phyloP scores from a whole-genome alignment of 2,113 vertebrate species.

The Rhinoderma darwinii region DNA sequence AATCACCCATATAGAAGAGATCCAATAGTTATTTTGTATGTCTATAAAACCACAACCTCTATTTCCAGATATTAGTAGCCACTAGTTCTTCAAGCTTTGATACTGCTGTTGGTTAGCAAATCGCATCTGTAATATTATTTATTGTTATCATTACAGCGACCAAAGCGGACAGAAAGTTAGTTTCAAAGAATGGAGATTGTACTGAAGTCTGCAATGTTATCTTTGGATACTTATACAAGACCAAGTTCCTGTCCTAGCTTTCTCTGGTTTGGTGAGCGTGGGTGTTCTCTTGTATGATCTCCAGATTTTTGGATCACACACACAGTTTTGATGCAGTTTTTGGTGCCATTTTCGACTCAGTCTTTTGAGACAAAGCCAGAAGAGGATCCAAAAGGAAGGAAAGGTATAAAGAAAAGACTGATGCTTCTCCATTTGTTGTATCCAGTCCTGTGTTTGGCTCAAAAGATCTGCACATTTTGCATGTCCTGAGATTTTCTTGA shows the following conservation, averaged over 20 bases:
- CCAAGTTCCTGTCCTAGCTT: not conserved
- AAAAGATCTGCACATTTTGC: constrained; percentile 46
- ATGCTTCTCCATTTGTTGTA: no score
- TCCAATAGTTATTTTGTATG: no score
- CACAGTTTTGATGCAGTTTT: no score
- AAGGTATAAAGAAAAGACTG: no score
- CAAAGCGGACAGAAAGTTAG: not conserved
- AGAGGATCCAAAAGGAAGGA: no score
- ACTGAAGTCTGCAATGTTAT: not conserved
- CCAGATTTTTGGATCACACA: constrained; percentile 13
- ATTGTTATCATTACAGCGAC: not conserved
- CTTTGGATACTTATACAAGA: constrained; percentile 1
- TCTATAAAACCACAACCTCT: no score
- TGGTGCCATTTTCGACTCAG: no score
- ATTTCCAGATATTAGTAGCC: not conserved
- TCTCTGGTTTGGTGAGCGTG: constrained; percentile 7
- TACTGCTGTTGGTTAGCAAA: not conserved
- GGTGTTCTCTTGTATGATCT: constrained; percentile 25
- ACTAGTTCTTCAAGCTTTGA: not conserved
- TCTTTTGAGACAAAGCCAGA: no score
- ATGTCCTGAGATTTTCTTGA: constrained; percentile 39
- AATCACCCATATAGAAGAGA: no score
- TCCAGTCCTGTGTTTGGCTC: no score
- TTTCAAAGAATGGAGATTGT: not conserved
- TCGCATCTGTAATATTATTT: not conserved